phyloP scores from a whole-genome alignment of 2,888 invertebrate species.

The Habrosyne pyritoides region DNA sequence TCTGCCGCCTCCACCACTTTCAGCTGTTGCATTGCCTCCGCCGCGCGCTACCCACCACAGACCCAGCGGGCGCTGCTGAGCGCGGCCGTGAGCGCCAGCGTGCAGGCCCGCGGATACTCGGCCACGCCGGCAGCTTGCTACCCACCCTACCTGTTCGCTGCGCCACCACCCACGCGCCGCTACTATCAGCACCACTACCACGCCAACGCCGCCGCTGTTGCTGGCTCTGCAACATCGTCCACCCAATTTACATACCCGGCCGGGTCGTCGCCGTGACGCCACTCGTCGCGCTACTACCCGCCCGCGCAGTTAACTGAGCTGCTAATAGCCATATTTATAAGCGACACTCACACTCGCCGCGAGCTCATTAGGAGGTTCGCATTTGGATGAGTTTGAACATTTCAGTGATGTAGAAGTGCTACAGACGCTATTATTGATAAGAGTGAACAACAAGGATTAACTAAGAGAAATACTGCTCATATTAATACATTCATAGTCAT shows the following conservation, averaged over 20 bases:
- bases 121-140: constrained; percentile 16
- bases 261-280: background rate
- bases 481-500: background rate
- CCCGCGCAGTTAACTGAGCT: constrained; percentile 11
- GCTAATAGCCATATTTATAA: too few relatives aligned
- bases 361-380: background rate
- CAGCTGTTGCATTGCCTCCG: constrained; percentile 22
- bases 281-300: constrained; percentile 12
- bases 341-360: background rate
- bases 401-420: background rate
- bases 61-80: constrained; percentile 18
- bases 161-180: constrained; percentile 31
- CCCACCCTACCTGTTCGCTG: constrained; percentile 26
- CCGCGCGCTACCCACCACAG: constrained; percentile 31
- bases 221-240: background rate
- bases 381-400: background rate
- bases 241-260: background rate
- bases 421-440: background rate
- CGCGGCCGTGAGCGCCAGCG: background rate
- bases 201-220: constrained; percentile 11
- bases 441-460: background rate
- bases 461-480: background rate
- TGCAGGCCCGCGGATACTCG: background rate
- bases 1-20: constrained; percentile 29
- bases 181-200: constrained; percentile 26